These are phyloP conservation scores for Pseudopipra pipra DNA, from an alignment of 2,113 vertebrate genomes.

Conservation along the genomic window DNA sequence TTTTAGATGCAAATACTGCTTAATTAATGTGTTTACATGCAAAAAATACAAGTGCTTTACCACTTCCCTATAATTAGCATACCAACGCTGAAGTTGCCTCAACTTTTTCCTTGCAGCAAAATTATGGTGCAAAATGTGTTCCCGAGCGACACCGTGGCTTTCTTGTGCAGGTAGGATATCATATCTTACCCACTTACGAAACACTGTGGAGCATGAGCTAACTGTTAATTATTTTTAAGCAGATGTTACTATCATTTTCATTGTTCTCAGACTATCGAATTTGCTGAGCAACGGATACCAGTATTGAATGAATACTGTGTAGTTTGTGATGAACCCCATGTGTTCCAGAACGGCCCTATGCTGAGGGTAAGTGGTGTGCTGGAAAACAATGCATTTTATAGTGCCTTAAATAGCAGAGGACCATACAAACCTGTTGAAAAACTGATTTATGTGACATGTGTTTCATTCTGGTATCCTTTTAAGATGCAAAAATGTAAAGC, in stretches of 20 bases:
- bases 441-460: background rate
- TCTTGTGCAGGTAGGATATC: slow-evolving; percentile 82
- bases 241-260: slow-evolving; percentile 38
- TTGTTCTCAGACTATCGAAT: slow-evolving; percentile 84
- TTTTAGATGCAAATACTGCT: background rate
- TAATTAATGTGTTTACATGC: background rate
- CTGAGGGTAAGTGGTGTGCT: slow-evolving; percentile 80
- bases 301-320: slow-evolving; percentile 91
- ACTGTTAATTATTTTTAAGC: slow-evolving; percentile 31
- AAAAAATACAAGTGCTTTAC: background rate
- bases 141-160: slow-evolving; percentile 84
- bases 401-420: background rate
- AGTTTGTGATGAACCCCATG: slow-evolving; percentile 90
- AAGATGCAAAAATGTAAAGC: background rate
- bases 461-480: background rate
- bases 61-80: background rate
- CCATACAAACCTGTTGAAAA: background rate
- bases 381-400: background rate
- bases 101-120: slow-evolving; percentile 77
- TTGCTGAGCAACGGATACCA: slow-evolving; percentile 89
- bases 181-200: background rate
- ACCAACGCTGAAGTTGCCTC: slow-evolving; percentile 2
- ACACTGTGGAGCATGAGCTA: background rate
- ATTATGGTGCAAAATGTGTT: slow-evolving; percentile 84
- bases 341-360: slow-evolving; percentile 93